phyloP scores from a whole-genome alignment of 2,888 invertebrate species.

The Operophtera brumata region DNA sequence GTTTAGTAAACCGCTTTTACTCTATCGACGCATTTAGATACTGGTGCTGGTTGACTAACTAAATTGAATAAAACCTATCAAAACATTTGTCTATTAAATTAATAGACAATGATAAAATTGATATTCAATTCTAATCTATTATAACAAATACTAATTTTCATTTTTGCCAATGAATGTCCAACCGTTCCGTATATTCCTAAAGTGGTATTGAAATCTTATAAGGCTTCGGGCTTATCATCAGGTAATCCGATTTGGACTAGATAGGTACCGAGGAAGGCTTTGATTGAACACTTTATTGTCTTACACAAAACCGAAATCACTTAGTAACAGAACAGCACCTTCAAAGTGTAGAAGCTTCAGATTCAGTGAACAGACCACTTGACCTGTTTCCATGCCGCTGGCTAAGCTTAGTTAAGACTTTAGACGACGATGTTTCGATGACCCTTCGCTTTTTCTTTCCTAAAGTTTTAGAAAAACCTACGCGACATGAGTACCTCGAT shows the following conservation, averaged over 20 bases:
- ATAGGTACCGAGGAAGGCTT: neutral
- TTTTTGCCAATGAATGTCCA: too few species aligned
- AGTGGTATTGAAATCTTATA: neutral
- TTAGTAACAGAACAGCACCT: constrained; percentile 11
- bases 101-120: too few species aligned
- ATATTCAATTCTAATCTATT: too few species aligned
- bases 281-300: neutral
- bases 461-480: neutral
- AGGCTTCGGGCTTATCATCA: constrained; percentile 1
- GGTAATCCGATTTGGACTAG: neutral
- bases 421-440: constrained; percentile 45
- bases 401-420: constrained; percentile 5
- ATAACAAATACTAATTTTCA: too few species aligned
- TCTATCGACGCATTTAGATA: neutral
- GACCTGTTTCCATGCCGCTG: constrained; percentile 52
- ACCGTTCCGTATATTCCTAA: too few species aligned
- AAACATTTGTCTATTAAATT: too few species aligned
- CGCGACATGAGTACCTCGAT: neutral
- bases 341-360: constrained; percentile 34
- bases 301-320: neutral
- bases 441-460: constrained; percentile 41
- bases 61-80: too few species aligned
- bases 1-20: constrained; percentile 19
- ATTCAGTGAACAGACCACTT: constrained; percentile 44
- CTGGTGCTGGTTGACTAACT: neutral